Percentiles rank a stretch among this genome's conserved stretches.
Conservation (phyloP, 2,797 vertebrate species). For the Sebastes steindachneri region DNA sequence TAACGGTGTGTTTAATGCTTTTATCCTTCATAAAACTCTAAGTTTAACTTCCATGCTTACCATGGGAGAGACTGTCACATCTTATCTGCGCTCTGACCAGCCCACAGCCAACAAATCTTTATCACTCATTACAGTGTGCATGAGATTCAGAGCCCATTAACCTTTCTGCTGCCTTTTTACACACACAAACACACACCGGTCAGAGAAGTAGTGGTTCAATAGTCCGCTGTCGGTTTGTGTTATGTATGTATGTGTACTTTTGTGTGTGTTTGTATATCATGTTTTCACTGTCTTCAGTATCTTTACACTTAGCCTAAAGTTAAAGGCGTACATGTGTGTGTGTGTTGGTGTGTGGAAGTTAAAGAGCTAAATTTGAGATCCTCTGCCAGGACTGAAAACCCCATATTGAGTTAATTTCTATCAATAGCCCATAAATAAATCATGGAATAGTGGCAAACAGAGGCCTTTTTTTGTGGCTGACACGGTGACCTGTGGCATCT, state of each 20-base stretch:
- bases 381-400: not conserved
- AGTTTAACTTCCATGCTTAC: conserved; percentile 17
- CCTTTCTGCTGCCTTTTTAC: conserved; percentile 26
- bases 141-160: conserved; percentile 39
- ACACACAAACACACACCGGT: not conserved
- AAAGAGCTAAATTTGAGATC: not conserved
- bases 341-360: not conserved
- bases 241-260: not conserved
- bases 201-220: not conserved
- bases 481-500: conserved; percentile 13
- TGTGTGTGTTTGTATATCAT: not conserved
- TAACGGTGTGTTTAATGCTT: conserved; percentile 1
- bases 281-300: not conserved
- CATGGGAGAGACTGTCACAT: not conserved
- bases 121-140: conserved; percentile 39
- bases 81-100: not conserved
- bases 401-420: conserved; percentile 3
- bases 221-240: not conserved
- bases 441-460: conserved; percentile 14
- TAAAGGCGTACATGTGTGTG: not conserved
- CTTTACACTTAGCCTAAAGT: not conserved
- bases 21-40: not conserved
- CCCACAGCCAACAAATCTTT: conserved; percentile 14
- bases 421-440: conserved; percentile 36
- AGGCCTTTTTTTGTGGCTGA: conserved; percentile 13